A percentile compares a stretch with the other conserved stretches of the same genome.
These are phyloP conservation scores for Oxyura jamaicensis DNA, from an alignment of 2,113 vertebrate species.

Conservation along the genomic window DNA sequence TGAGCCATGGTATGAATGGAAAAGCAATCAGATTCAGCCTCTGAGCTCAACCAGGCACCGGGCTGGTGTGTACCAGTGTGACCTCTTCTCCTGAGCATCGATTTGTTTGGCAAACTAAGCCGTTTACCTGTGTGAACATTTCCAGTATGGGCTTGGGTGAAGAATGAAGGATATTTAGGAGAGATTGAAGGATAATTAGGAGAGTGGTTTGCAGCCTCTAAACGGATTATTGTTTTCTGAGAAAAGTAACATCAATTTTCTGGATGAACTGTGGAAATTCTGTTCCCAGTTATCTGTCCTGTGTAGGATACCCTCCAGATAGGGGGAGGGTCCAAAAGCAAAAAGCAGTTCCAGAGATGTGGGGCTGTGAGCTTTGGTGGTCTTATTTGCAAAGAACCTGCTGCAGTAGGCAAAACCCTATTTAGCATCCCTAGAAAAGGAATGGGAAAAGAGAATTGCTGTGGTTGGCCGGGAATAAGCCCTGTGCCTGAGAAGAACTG, in stretches of 20 bases:
- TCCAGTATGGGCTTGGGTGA: neutral
- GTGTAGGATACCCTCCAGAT: neutral
- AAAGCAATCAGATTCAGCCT: neutral
- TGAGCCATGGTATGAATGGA: accelerated
- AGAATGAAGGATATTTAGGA: neutral
- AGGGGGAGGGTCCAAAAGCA: neutral
- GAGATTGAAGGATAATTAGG: neutral
- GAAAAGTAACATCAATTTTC: neutral
- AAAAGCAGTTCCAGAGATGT: neutral
- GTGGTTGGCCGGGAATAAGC: neutral
- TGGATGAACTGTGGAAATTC: neutral
- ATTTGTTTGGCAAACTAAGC: neutral
- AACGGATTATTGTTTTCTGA: neutral
- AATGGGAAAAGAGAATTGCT: neutral
- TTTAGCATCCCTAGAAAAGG: neutral
- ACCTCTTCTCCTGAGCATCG: neutral
- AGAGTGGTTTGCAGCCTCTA: neutral
- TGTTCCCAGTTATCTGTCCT: neutral
- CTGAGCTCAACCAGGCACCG: neutral
- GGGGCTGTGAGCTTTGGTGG: neutral
- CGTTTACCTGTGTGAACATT: neutral
- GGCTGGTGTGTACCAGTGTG: neutral
- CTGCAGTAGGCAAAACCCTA: neutral
- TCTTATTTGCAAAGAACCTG: neutral
- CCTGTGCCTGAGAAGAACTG: neutral